phyloP scores from a whole-genome alignment of 1,140 invertebrate genomes.

The Drosophila pachea region DNA sequence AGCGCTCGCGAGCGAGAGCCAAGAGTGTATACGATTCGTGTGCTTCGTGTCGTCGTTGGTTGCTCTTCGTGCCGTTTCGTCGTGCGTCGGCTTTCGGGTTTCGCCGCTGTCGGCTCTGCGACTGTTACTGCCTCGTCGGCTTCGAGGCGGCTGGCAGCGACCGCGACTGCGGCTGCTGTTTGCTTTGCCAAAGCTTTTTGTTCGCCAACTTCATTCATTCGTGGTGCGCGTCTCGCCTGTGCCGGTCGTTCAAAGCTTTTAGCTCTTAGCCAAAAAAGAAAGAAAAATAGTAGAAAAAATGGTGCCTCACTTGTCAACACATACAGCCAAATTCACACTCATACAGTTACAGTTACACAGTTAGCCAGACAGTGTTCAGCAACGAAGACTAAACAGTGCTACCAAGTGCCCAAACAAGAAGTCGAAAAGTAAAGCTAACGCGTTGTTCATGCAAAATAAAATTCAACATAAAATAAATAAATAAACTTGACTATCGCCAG shows the following conservation, averaged over 20 bases:
- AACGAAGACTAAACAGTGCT: slow-evolving; percentile 56
- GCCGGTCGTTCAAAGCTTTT: slow-evolving; percentile 54
- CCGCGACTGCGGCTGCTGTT: slow-evolving; percentile 12
- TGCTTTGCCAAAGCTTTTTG: slow-evolving; percentile 39
- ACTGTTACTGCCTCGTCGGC: slow-evolving; percentile 7
- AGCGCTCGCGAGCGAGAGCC: slow-evolving; percentile 28
- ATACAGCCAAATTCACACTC: slow-evolving; percentile 18
- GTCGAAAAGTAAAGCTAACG: slow-evolving; percentile 36
- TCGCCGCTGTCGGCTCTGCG: slow-evolving; percentile 11
- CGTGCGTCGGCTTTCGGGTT: slow-evolving; percentile 17
- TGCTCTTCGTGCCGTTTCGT: slow-evolving; percentile 10
- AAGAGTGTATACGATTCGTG: slow-evolving; percentile 14
- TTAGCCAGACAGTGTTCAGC: slow-evolving; percentile 49
- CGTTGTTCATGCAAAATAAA: slow-evolving; percentile 57
- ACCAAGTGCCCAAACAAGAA: slow-evolving; percentile 27
- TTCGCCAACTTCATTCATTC: slow-evolving; percentile 72
- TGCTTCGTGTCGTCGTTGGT: slow-evolving; percentile 9
- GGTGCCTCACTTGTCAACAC: slow-evolving; percentile 6
- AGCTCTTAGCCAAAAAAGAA: slow-evolving; percentile 5
- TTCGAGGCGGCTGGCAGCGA: neutral
- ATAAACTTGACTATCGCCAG: slow-evolving; percentile 54
- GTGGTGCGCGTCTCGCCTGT: slow-evolving; percentile 65
- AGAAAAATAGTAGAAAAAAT: neutral
- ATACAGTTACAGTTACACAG: slow-evolving; percentile 15
- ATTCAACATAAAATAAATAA: slow-evolving; percentile 31